Conservation (phyloP, 2,797 vertebrate species). For the Paguma larvata region DNA sequence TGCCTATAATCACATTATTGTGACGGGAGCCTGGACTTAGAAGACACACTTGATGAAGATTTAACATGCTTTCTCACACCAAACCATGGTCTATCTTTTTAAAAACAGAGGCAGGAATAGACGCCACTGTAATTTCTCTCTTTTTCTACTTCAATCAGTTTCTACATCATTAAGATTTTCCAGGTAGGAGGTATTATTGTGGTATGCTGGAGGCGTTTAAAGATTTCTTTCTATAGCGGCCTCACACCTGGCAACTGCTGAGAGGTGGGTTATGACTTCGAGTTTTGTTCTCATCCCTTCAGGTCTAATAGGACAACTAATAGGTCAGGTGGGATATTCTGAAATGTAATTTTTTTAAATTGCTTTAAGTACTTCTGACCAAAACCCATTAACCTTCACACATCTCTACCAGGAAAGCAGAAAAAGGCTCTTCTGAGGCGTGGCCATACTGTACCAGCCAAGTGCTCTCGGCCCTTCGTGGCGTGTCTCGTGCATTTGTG, state of each 20-base stretch:
- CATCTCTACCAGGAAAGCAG: constrained; percentile 18
- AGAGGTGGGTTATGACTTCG: constrained; percentile 37
- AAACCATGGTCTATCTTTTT: background rate
- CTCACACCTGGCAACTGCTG: constrained; percentile 29
- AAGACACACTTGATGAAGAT: constrained; percentile 40
- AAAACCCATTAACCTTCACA: constrained; percentile 74
- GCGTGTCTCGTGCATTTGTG: background rate
- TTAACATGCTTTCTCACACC: constrained; percentile 6
- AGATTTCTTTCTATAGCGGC: constrained; percentile 52
- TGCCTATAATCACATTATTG: constrained; percentile 55
- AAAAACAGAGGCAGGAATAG: constrained; percentile 52
- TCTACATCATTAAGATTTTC: constrained; percentile 65
- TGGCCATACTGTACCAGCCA: background rate
- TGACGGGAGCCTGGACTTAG: background rate
- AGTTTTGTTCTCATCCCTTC: constrained; percentile 64
- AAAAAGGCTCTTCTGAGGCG: background rate
- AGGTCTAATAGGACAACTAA: constrained; percentile 74
- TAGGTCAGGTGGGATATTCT: constrained; percentile 61
- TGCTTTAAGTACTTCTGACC: constrained; percentile 77
- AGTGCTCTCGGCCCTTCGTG: background rate
- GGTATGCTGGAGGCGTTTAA: constrained; percentile 63
- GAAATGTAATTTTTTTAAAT: constrained; percentile 70
- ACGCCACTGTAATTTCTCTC: constrained; percentile 1
- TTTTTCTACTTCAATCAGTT: constrained; percentile 55
- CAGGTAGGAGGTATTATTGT: constrained; percentile 55